Conservation (phyloP, 2,797 vertebrate genomes). For the Pampus argenteus region DNA sequence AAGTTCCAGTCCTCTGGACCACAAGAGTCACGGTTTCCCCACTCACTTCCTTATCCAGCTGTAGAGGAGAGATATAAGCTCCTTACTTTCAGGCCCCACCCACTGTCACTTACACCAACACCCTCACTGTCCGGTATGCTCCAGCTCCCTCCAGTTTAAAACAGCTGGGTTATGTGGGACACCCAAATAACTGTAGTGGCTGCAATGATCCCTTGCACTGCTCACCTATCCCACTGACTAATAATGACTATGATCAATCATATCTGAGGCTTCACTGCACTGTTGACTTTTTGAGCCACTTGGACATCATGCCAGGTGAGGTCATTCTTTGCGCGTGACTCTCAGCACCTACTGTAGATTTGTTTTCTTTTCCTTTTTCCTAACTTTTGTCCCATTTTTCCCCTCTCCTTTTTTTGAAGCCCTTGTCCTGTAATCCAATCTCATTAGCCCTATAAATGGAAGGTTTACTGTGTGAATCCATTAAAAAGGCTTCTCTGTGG, state of each 20-base stretch:
- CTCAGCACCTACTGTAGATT: constrained; percentile 8
- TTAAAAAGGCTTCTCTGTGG: constrained; percentile 67
- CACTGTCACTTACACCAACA: constrained; percentile 13
- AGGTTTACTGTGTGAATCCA: constrained; percentile 77
- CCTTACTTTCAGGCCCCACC: constrained; percentile 24
- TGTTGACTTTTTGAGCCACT: constrained; percentile 53
- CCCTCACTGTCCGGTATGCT: background rate
- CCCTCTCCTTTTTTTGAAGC: constrained; percentile 53
- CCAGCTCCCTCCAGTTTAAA: constrained; percentile 21
- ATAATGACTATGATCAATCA: constrained; percentile 75
- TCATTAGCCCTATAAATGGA: constrained; percentile 78
- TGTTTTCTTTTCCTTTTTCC: constrained; percentile 20
- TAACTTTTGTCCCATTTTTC: constrained; percentile 32
- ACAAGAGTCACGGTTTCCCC: constrained; percentile 30
- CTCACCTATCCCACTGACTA: constrained; percentile 56
- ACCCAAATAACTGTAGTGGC: constrained; percentile 30
- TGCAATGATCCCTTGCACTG: constrained; percentile 31
- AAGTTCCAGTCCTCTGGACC: constrained; percentile 57
- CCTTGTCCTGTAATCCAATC: constrained; percentile 68
- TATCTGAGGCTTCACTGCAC: constrained; percentile 42
- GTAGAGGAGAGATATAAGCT: constrained; percentile 44
- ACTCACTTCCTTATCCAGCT: constrained; percentile 44
- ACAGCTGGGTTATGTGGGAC: constrained; percentile 54
- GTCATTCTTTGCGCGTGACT: constrained; percentile 26
- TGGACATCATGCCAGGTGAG: constrained; percentile 12